Percentiles rank a stretch among this genome's conserved stretches.
Conservation (phyloP, 2,797 vertebrate genomes). For the Jordanella pulchra region DNA sequence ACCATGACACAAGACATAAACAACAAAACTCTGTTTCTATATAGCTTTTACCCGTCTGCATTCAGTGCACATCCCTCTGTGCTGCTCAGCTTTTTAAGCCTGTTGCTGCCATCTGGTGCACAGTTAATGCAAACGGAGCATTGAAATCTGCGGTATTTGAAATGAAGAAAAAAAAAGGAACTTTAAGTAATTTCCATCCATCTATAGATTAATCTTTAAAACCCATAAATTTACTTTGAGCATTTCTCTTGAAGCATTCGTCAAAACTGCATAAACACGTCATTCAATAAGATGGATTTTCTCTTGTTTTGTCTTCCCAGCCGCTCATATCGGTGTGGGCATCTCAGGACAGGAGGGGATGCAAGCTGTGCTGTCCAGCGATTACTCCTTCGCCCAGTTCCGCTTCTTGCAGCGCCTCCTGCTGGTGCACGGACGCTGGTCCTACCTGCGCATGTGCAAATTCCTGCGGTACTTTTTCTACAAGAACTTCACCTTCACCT, state of each 20-base stretch:
- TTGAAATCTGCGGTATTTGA: background rate
- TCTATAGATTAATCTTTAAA: background rate
- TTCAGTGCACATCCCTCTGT: too few species aligned
- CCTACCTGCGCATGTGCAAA: conserved; percentile 96
- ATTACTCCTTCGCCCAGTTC: conserved; percentile 94
- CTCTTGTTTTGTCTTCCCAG: conserved; percentile 60
- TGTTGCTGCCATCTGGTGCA: conserved; percentile 6
- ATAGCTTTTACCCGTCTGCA: too few species aligned
- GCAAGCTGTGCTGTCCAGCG: conserved; percentile 93
- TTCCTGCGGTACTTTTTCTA: conserved; percentile 98
- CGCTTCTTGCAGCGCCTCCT: conserved; percentile 91
- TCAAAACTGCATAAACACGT: background rate
- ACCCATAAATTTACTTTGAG: background rate
- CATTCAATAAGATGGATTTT: background rate
- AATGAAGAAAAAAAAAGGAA: background rate
- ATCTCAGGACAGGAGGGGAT: conserved; percentile 94
- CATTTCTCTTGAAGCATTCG: background rate
- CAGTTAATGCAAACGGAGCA: background rate
- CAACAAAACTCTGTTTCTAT: background rate
- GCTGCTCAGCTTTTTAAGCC: background rate
- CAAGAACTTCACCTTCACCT: conserved; percentile 97
- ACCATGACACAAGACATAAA: too few species aligned
- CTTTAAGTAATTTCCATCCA: background rate
- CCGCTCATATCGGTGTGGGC: conserved; percentile 92
- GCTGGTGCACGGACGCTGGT: conserved; percentile 94